These are phyloP conservation scores for Pteria penguin DNA, from an alignment of 2,888 invertebrate genomes.

Conservation along the genomic window DNA sequence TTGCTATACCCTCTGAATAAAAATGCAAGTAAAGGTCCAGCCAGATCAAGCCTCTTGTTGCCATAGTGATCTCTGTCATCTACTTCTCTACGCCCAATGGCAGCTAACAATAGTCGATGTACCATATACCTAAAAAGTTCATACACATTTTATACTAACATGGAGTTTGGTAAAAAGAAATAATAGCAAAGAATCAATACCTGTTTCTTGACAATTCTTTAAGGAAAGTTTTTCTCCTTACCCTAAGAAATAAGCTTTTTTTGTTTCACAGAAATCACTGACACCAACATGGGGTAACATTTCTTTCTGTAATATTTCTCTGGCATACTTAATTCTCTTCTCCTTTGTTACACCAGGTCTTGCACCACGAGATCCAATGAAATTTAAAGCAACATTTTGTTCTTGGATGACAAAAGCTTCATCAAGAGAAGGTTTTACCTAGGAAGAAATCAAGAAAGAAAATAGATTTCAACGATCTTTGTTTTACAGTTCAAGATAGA, in stretches of 20 bases:
- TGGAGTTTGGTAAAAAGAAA: background rate
- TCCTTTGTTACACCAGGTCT: constrained; percentile 99
- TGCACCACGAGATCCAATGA: constrained; percentile 98
- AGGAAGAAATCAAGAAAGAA: constrained; percentile 31
- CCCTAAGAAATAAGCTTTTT: constrained; percentile 98
- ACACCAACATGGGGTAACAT: constrained; percentile 99
- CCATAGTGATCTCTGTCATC: constrained; percentile 99
- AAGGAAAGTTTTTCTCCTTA: constrained; percentile 75
- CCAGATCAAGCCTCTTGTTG: constrained; percentile 97
- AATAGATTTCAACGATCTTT: too few relatives aligned
- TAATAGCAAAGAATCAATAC: background rate
- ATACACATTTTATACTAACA: background rate
- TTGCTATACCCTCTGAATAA: constrained; percentile 94
- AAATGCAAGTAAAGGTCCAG: constrained; percentile 97
- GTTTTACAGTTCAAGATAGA: too few relatives aligned
- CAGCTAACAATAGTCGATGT: constrained; percentile 94
- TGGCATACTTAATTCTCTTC: constrained; percentile 98
- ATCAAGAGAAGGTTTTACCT: constrained; percentile 96
- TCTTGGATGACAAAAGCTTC: constrained; percentile 99
- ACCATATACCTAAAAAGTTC: constrained; percentile 94
- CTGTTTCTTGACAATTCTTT: too few relatives aligned
- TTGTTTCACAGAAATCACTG: constrained; percentile 99
- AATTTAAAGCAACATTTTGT: constrained; percentile 98
- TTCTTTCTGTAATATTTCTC: constrained; percentile 99
- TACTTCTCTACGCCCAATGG: constrained; percentile 93